Conservation (phyloP, 2,888 invertebrate species). For the Dicranocentrus wangi region DNA sequence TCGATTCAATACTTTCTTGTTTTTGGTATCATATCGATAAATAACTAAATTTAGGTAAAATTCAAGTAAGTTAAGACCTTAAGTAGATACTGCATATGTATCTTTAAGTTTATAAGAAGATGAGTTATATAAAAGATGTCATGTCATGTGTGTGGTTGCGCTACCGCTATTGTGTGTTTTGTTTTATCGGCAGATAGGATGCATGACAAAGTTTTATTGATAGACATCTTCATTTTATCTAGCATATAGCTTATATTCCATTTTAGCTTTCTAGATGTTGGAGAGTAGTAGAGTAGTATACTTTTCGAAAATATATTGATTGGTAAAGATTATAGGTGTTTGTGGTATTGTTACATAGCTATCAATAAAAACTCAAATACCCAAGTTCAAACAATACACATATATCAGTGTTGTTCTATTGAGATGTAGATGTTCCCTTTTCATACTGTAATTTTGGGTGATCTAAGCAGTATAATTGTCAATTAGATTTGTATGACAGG, state of each 20-base stretch:
- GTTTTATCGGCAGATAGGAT: neutral
- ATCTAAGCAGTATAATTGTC: slow-evolving; percentile 44
- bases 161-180: slow-evolving; percentile 5
- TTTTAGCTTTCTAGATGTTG: slow-evolving; percentile 25
- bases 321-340: slow-evolving; percentile 33
- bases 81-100: slow-evolving; percentile 11
- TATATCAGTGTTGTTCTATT: slow-evolving; percentile 54
- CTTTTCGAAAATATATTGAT: slow-evolving; percentile 25
- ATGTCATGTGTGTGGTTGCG: slow-evolving; percentile 7
- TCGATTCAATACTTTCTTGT: neutral
- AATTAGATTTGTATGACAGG: slow-evolving; percentile 4
- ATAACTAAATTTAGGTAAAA: neutral
- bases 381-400: slow-evolving; percentile 52
- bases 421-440: slow-evolving; percentile 31
- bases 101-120: neutral
- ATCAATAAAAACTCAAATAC: slow-evolving; percentile 41
- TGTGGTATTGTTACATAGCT: slow-evolving; percentile 27
- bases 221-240: slow-evolving; percentile 49
- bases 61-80: slow-evolving; percentile 5
- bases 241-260: slow-evolving; percentile 31
- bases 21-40: slow-evolving; percentile 1
- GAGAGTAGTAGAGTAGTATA: slow-evolving; percentile 32
- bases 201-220: slow-evolving; percentile 8
- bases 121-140: neutral
- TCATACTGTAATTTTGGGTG: slow-evolving; percentile 50